Evolutionary conservation across 2,113 vertebrate species (phyloP).

Genomic region (Prietella phreatophila): DNA sequence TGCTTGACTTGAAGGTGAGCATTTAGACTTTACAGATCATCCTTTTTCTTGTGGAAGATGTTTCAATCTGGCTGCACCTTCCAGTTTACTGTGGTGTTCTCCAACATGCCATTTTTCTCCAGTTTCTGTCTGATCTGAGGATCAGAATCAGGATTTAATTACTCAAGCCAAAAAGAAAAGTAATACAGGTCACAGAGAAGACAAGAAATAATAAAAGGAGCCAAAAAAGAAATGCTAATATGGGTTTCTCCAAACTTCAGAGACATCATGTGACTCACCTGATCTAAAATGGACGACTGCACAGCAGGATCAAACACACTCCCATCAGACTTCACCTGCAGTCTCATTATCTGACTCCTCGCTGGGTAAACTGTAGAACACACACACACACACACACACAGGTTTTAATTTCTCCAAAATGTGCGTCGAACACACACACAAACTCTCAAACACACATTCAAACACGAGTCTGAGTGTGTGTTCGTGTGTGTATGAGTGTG

Average conservation of each 20-base stretch:
- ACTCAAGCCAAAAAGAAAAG: too few relatives aligned
- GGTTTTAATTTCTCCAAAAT: too few relatives aligned
- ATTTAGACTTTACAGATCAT: background rate
- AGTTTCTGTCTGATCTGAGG: conserved; percentile 13
- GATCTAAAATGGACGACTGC: background rate
- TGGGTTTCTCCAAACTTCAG: background rate
- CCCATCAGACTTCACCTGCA: background rate
- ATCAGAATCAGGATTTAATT: background rate
- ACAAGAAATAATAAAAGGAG: too few relatives aligned
- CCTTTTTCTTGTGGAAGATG: background rate
- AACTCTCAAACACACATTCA: too few relatives aligned
- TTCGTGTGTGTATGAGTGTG: too few relatives aligned
- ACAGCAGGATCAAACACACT: background rate
- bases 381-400: too few relatives aligned
- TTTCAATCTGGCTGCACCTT: background rate
- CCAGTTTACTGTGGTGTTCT: background rate
- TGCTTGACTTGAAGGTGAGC: background rate
- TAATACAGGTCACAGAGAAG: too few relatives aligned
- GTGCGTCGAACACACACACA: too few relatives aligned
- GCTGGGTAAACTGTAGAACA: background rate
- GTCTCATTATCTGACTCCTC: too few relatives aligned
- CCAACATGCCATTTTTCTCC: background rate
- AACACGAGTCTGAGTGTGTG: too few relatives aligned
- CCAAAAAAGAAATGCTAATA: too few relatives aligned
- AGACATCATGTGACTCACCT: background rate